These are phyloP conservation scores for Eptatretus burgeri DNA, from an alignment of 2,113 vertebrate genomes.

Conservation along the genomic window DNA sequence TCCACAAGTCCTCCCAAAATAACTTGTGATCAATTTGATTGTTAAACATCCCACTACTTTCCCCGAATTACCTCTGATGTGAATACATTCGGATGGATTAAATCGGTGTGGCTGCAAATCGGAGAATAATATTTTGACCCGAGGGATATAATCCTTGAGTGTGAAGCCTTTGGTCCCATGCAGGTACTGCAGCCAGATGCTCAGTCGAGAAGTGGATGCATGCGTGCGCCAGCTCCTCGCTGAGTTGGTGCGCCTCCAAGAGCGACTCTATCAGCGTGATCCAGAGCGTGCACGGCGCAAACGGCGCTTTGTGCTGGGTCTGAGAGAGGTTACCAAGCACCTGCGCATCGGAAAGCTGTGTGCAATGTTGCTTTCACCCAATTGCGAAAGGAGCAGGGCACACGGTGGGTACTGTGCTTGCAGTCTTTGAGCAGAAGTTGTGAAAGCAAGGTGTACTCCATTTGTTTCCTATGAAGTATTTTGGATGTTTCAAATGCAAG, in stretches of 20 bases:
- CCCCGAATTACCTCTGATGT: too few species aligned
- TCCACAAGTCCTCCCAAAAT: too few species aligned
- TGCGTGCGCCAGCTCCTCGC: conserved; percentile 68
- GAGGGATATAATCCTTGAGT: too few species aligned
- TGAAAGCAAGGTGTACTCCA: too few species aligned
- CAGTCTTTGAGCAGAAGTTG: too few species aligned
- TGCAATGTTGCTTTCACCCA: conserved; percentile 89
- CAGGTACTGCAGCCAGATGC: conserved; percentile 92
- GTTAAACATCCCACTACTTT: too few species aligned
- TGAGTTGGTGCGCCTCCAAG: conserved; percentile 90
- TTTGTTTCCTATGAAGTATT: too few species aligned
- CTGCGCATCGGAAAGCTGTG: conserved; percentile 89
- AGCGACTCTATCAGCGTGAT: conserved; percentile 72
- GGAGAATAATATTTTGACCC: too few species aligned
- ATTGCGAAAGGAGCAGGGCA: conserved; percentile 94
- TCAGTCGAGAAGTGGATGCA: conserved; percentile 93
- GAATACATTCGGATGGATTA: too few species aligned
- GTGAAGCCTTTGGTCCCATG: background rate
- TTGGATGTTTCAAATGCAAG: too few species aligned
- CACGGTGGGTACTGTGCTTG: conserved; percentile 30
- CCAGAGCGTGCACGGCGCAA: conserved; percentile 64
- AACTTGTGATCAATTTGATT: too few species aligned
- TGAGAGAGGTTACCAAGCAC: conserved; percentile 85
- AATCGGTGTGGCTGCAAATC: too few species aligned
- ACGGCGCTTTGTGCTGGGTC: conserved; percentile 73